Evolutionary conservation across 2,113 vertebrate species (phyloP).

Genomic region (Rostratula benghalensis): DNA sequence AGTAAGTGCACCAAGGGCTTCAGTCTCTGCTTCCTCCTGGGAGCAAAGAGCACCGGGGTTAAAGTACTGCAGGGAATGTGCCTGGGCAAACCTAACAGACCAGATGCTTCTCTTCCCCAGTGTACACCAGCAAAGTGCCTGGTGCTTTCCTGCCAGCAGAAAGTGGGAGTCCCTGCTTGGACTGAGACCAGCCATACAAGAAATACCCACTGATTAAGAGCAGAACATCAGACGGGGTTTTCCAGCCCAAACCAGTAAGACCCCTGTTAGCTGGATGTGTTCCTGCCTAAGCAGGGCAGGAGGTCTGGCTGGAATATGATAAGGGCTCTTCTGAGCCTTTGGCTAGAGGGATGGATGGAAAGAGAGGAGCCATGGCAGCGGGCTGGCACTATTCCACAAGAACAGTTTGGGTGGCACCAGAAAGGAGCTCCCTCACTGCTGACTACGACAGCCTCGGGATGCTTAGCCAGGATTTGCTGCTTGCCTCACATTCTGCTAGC

Average conservation of each 20-base stretch:
- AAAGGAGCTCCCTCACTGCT: constrained; percentile 21
- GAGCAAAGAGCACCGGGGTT: neutral
- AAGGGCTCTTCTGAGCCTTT: neutral
- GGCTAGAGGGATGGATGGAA: neutral
- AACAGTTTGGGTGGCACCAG: constrained; percentile 37
- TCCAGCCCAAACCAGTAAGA: neutral
- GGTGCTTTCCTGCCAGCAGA: neutral
- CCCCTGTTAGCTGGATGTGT: neutral
- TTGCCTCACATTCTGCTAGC: neutral
- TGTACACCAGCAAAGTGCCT: rapidly evolving
- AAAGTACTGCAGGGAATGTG: neutral
- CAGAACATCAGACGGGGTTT: rapidly evolving
- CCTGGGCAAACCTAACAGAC: neutral
- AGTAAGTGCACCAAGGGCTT: neutral
- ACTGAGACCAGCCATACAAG: neutral
- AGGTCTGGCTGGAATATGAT: neutral
- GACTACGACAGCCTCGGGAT: neutral
- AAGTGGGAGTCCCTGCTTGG: neutral
- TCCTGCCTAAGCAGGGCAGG: neutral
- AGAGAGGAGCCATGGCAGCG: neutral
- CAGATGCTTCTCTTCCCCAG: neutral
- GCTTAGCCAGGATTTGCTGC: constrained; percentile 2
- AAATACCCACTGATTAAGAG: neutral
- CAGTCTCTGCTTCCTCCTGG: neutral
- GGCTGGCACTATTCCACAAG: neutral